These are phyloP conservation scores for Strigamia maritima DNA, from an alignment of 2,888 invertebrate species.

Conservation along the genomic window DNA sequence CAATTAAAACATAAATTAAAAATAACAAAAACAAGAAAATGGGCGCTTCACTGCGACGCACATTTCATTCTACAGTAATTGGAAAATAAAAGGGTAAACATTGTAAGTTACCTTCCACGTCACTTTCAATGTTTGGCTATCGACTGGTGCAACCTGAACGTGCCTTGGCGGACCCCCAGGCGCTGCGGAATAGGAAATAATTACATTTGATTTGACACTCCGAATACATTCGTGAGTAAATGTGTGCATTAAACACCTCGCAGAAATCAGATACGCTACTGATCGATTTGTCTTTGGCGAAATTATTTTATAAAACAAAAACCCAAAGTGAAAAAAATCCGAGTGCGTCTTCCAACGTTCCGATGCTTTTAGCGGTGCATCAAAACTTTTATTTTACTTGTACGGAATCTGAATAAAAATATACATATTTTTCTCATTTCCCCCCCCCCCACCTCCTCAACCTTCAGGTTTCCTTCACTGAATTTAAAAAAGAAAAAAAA, in stretches of 20 bases:
- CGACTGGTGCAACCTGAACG: constrained; percentile 38
- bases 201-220: constrained; percentile 12
- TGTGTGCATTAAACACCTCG: background rate
- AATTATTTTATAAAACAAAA: background rate
- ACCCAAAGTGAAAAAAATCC: background rate
- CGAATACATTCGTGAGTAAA: background rate
- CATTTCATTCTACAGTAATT: no score
- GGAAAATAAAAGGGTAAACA: no score
- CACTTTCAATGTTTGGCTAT: constrained; percentile 40
- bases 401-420: background rate
- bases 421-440: background rate
- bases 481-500: background rate
- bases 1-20: background rate
- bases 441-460: no score
- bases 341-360: background rate
- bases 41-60: no score
- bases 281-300: background rate
- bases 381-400: background rate
- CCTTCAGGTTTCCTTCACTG: background rate
- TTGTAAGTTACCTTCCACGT: constrained; percentile 41
- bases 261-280: constrained; percentile 5
- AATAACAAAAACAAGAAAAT: background rate
- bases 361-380: background rate
- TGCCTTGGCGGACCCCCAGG: constrained; percentile 41
- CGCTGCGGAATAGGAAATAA: constrained; percentile 39